These are phyloP conservation scores for Drosophila nasuta DNA, from an alignment of 1,140 invertebrate genomes.

Conservation along the genomic window DNA sequence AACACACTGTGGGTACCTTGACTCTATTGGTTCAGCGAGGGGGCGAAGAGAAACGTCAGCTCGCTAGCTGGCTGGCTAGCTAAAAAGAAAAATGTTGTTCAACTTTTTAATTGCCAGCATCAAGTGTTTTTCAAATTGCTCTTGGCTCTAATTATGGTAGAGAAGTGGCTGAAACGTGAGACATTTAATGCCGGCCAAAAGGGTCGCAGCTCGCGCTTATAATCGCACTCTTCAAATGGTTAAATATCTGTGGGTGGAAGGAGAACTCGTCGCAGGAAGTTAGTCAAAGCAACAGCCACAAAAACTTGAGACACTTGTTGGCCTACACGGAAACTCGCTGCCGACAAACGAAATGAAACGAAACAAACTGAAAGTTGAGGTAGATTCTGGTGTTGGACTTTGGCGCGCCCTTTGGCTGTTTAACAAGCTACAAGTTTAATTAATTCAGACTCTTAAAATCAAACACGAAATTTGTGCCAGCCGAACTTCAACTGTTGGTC, in stretches of 20 bases:
- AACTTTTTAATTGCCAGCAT: constrained; percentile 83
- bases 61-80: constrained; percentile 12
- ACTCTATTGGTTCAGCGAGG: constrained; percentile 1
- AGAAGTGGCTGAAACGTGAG: constrained; percentile 82
- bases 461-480: not conserved
- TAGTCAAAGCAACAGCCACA: constrained; percentile 40
- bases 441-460: constrained; percentile 46
- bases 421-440: constrained; percentile 53
- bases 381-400: constrained; percentile 24
- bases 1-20: constrained; percentile 19
- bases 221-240: constrained; percentile 36
- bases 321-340: constrained; percentile 23
- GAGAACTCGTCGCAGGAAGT: not conserved
- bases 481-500: not conserved
- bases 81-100: constrained; percentile 76
- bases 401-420: constrained; percentile 19
- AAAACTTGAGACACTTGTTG: constrained; percentile 81
- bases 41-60: constrained; percentile 8
- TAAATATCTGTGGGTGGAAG: constrained; percentile 5
- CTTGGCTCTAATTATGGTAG: constrained; percentile 79
- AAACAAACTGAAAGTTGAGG: constrained; percentile 29
- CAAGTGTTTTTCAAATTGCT: constrained; percentile 83
- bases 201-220: constrained; percentile 46
- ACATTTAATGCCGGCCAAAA: constrained; percentile 71
- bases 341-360: constrained; percentile 10